Evolutionary conservation across 2,888 invertebrate species (phyloP).

Genomic region (Acleris literana): DNA sequence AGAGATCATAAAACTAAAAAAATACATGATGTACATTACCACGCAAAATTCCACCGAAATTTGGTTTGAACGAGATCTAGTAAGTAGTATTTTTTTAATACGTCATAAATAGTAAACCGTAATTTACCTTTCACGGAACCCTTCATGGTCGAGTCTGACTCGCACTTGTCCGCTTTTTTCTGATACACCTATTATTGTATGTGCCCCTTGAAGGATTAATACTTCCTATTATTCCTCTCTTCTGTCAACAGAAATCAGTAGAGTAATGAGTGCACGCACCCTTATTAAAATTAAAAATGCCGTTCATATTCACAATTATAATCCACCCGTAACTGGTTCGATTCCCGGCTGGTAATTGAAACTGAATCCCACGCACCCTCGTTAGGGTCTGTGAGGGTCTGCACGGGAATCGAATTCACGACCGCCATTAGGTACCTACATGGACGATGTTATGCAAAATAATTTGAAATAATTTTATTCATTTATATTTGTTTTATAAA

Average conservation of each 20-base stretch:
- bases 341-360: slow-evolving; percentile 29
- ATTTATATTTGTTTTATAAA: not conserved
- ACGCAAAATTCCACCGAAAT: too few relatives aligned
- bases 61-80: too few relatives aligned
- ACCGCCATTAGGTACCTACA: slow-evolving; percentile 51
- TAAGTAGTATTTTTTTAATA: too few relatives aligned
- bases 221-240: not conserved
- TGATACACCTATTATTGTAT: too few relatives aligned
- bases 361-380: slow-evolving; percentile 33
- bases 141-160: too few relatives aligned
- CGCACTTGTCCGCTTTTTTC: too few relatives aligned
- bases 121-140: too few relatives aligned
- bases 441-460: slow-evolving; percentile 46
- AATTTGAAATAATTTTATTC: not conserved
- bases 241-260: slow-evolving; percentile 13
- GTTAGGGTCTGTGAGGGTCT: slow-evolving; percentile 6
- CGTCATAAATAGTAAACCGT: too few relatives aligned
- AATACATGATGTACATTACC: too few relatives aligned
- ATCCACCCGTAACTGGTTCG: slow-evolving; percentile 30
- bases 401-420: slow-evolving; percentile 60
- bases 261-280: slow-evolving; percentile 7
- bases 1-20: too few relatives aligned
- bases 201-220: not conserved
- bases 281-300: slow-evolving; percentile 24
- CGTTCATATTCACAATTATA: slow-evolving; percentile 34